Conservation (phyloP, 2,113 vertebrate species). For the Xenopus borealis region DNA sequence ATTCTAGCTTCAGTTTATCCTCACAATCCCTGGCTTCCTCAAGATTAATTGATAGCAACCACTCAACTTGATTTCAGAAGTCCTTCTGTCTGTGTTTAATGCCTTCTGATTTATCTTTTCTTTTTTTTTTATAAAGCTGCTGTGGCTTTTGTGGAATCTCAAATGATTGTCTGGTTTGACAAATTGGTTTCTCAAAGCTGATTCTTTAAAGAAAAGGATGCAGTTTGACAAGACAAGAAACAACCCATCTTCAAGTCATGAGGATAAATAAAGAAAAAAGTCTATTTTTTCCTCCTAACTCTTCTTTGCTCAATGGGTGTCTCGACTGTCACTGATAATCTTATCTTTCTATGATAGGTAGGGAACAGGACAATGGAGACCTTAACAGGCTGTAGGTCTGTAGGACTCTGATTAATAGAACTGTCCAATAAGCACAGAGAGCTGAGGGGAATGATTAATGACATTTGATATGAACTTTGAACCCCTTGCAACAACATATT, state of each 20-base stretch:
- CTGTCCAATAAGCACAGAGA: conserved; percentile 65
- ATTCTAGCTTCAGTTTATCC: background rate
- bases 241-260: conserved; percentile 73
- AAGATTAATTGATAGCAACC: conserved; percentile 72
- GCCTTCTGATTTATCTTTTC: conserved; percentile 69
- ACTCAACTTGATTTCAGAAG: conserved; percentile 66
- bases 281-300: conserved; percentile 60
- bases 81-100: conserved; percentile 65
- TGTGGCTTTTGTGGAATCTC: conserved; percentile 69
- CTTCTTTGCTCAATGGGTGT: conserved; percentile 68
- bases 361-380: conserved; percentile 74
- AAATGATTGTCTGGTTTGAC: conserved; percentile 74
- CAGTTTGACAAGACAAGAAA: conserved; percentile 75
- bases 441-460: conserved; percentile 76
- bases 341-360: conserved; percentile 81
- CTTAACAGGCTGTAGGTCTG: conserved; percentile 66
- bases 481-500: conserved; percentile 30
- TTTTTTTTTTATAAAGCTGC: conserved; percentile 65
- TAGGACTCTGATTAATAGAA: conserved; percentile 76
- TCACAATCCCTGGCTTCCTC: conserved; percentile 51
- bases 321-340: conserved; percentile 81
- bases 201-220: conserved; percentile 72
- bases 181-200: conserved; percentile 79
- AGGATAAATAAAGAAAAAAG: conserved; percentile 72
- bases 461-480: conserved; percentile 52